Base-by-base conservation (phyloP, 2,888 invertebrate genomes). In the Cryptocephalus moraei region DNA sequence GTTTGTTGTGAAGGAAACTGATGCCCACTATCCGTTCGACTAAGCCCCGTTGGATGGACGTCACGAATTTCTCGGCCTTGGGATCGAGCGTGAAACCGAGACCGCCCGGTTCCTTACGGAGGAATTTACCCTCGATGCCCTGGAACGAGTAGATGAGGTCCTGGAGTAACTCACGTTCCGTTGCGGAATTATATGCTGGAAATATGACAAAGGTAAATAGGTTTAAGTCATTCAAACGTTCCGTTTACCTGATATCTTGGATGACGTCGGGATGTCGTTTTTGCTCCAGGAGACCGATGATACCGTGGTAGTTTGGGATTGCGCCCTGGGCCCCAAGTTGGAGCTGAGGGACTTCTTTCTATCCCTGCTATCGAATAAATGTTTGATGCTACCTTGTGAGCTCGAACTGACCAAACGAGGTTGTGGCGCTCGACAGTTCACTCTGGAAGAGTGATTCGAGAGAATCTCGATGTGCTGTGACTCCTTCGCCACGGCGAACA, bases 91-190 rank as follows among this genome's bases (percentile, higher is more conserved):
- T 77, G 57, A 81, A 82, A 12, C 79, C 80, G 32, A 67, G 51
- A 40, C 79, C 79, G 51, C 76, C 75, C 1, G 78, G 71, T 65
- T 86, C 82, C 59, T 81, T 78, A 53, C 80, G 80, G 14, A 89
- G 72, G 60, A 82, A 77, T 59, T 82, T 83, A 13, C 91, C 85
- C 60, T 88, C 85, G 49, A 95, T 88, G 4, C 95, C 95, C 65
- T 92, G 91, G 53, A 94, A 86, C 1, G 1, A 88, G 81, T 49
- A 82, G 40, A 55, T 49, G 8, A 52, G 51, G 36, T 55, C 55
- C 44, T 54, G 50, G 0, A 88, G 81, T 42, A 82, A 62, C 43
- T 77, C 73, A 51, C 50, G 48, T 46, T 61, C 60, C 2, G 54
- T 52, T 9, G 54, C 52, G 9, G 39, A 42, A 10, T 46, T 41